Evolutionary conservation across 2,113 vertebrate species (phyloP), one percentile per base, ranked within the genome.

Genomic region (Acrocephalus arundinaceus): DNA sequence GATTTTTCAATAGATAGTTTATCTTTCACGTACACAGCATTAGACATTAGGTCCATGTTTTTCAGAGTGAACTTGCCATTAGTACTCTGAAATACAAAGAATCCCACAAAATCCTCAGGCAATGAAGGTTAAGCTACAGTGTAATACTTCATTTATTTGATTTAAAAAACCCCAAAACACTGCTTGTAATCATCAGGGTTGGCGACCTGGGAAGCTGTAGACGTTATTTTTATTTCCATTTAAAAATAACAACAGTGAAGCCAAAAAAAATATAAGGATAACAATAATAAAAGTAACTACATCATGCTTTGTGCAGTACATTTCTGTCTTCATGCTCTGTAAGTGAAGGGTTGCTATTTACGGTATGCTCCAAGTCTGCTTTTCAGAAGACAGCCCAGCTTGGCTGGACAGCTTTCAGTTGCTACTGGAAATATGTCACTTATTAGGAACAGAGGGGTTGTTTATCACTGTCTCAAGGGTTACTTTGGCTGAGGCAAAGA

Each of bases 341-440:
- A 82, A 85, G 81, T 74, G 87, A 93, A 96, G 71, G 78, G 59
- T 94, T 96, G 91, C 77, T 93, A 72, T 92, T 97, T 94, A 87
- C 1, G 1, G 61, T 58, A 76, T 79, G 79, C 39, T 95, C 79
- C 76, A 80, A 91, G 72, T 55, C 68, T 92, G 79, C 57, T 61
- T 78, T 67, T 89, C 87, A 86, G 81, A 95, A 77, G 75, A 52
- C 41, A 54, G 94, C 80, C 61, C 88, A 79, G 68, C 83, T 84
- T 92, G 76, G 61, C 92, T 86, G 93, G 91, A 91, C 37, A 55
- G 85, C 61, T 94, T 94, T 94, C 88, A 93, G 85, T 90, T 96
- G 87, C 88, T 96, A 94, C 94, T 81, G 68, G 85, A 95, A 95
- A 90, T 90, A 86, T 85, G 92, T 95, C 88, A 96, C 96, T 96